A percentile compares a stretch with the other conserved stretches of the same genome.
Evolutionary conservation across 2,113 vertebrate species (phyloP).

Genomic region (Erythrocebus patas): DNA sequence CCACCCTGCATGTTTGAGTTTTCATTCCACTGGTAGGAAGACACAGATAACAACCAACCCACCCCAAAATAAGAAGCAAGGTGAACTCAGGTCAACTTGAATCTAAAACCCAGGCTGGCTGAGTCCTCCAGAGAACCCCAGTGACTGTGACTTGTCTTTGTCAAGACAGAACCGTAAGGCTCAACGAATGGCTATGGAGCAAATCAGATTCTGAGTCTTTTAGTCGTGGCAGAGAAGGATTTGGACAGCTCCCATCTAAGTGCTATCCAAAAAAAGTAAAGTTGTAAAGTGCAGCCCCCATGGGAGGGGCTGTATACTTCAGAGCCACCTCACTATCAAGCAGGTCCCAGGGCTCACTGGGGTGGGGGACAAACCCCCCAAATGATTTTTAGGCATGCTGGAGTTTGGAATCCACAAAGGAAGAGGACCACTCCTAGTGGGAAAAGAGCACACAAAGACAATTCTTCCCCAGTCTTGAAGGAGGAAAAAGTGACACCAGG

Average conservation of each 20-base stretch:
- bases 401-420: neutral
- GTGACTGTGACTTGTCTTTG: neutral
- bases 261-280: neutral
- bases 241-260: neutral
- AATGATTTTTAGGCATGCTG: neutral
- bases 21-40: neutral
- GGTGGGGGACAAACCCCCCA: too few species aligned
- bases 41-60: neutral
- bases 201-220: neutral
- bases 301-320: neutral
- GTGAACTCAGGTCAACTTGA: neutral
- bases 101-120: neutral
- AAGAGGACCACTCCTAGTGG: neutral
- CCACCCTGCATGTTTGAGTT: neutral
- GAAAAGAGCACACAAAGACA: neutral
- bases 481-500: fast-evolving
- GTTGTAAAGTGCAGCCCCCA: neutral
- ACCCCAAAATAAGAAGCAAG: neutral
- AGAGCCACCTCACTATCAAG: neutral
- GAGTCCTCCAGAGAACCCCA: neutral
- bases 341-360: neutral
- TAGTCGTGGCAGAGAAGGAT: neutral
- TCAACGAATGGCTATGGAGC: neutral
- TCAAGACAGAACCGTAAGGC: fast-evolving
- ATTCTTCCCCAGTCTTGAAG: neutral